Conservation (phyloP, 23 tunicate species). For the Ascidia mentula region DNA sequence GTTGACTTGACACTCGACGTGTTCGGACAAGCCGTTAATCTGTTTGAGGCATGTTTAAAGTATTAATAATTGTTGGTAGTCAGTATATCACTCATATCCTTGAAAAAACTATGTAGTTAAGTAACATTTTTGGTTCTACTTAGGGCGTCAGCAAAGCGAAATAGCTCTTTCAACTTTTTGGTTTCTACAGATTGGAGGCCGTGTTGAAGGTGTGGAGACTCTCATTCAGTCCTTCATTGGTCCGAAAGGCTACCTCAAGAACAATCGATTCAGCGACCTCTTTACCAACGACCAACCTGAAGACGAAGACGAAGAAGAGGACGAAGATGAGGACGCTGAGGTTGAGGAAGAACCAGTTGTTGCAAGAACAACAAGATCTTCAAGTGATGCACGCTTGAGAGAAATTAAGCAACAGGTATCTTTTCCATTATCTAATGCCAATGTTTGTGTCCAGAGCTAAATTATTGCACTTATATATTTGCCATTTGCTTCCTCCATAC, state of each 20-base stretch:
- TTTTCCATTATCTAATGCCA: too few relatives aligned
- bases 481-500: too few relatives aligned
- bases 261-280: conserved; percentile 49
- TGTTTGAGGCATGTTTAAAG: conserved; percentile 64
- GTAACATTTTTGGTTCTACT: too few relatives aligned
- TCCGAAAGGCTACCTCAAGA: conserved; percentile 51
- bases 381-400: conserved; percentile 15
- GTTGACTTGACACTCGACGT: conserved; percentile 65
- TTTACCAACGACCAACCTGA: conserved; percentile 25
- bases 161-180: too few relatives aligned
- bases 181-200: conserved; percentile 70
- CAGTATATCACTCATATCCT: too few relatives aligned
- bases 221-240: conserved; percentile 47
- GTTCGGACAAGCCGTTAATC: conserved; percentile 90
- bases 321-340: conserved; percentile 44
- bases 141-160: too few relatives aligned
- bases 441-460: too few relatives aligned
- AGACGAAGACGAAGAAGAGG: conserved; percentile 25
- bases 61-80: background rate
- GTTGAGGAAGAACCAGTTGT: background rate
- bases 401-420: conserved; percentile 28
- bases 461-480: too few relatives aligned
- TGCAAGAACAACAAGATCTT: conserved; percentile 1
- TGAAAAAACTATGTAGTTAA: too few relatives aligned
- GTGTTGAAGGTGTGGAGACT: conserved; percentile 83